phyloP scores from a whole-genome alignment of 2,888 invertebrate genomes.

The Vannuccia rotundouncinata region DNA sequence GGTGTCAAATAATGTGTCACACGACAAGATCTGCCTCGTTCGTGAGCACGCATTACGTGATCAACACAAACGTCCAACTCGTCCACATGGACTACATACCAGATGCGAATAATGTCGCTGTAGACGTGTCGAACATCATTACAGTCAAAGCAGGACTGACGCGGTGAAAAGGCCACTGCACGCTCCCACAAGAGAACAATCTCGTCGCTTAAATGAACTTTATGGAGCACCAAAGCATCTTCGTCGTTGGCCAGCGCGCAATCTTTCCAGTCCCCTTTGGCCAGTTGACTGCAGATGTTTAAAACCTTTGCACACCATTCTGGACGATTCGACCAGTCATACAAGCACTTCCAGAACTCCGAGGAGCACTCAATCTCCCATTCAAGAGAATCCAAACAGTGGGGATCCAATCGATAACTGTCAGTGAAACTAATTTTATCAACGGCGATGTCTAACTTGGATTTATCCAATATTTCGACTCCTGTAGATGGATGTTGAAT shows the following conservation, averaged over 20 bases:
- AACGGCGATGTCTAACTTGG: background rate
- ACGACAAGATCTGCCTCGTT: conserved; percentile 45
- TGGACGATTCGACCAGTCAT: background rate
- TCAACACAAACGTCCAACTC: conserved; percentile 41
- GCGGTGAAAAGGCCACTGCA: conserved; percentile 47
- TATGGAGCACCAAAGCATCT: conserved; percentile 43
- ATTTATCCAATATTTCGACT: background rate
- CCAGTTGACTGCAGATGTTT: background rate
- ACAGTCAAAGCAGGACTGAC: conserved; percentile 41
- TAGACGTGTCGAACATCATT: conserved; percentile 43
- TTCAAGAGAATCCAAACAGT: conserved; percentile 40
- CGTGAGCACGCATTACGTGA: conserved; percentile 46
- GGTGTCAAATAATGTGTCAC: conserved; percentile 36
- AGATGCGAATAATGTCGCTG: conserved; percentile 45
- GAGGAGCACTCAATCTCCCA: conserved; percentile 49
- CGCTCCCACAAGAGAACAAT: conserved; percentile 47
- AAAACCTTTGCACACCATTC: conserved; percentile 21
- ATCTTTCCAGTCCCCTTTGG: background rate
- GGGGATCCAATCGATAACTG: background rate
- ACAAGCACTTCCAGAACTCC: background rate
- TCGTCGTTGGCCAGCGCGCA: background rate
- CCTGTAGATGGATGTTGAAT: background rate
- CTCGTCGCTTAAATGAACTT: conserved; percentile 43
- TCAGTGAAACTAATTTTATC: background rate
- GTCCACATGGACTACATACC: conserved; percentile 44